These are phyloP conservation scores for Pammene aurita DNA, from an alignment of 2,888 invertebrate genomes.

Conservation along the genomic window DNA sequence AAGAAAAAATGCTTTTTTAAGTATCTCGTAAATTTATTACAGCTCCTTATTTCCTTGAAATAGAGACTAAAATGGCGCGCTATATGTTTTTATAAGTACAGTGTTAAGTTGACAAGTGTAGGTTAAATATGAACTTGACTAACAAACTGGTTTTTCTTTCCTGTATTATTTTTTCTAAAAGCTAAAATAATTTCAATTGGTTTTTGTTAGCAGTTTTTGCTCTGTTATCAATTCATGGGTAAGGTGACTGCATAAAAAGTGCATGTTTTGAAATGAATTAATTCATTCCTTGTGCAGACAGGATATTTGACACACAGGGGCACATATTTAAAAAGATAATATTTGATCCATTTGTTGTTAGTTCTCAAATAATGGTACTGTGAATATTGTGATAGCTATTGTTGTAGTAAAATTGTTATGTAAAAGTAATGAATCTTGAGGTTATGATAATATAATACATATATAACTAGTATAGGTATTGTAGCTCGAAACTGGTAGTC, in stretches of 20 bases:
- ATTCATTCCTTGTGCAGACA: no score
- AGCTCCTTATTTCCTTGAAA: background rate
- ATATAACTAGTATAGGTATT: no score
- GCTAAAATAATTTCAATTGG: background rate
- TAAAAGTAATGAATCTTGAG: no score
- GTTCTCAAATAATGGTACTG: no score
- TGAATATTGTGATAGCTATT: no score
- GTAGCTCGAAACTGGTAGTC: no score
- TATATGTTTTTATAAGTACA: conserved; percentile 10
- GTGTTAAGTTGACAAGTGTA: conserved; percentile 28
- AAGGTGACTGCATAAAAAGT: background rate
- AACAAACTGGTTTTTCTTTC: conserved; percentile 36
- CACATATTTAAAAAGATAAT: background rate
- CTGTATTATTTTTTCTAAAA: conserved; percentile 11
- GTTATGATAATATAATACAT: no score
- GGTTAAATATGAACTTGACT: conserved; percentile 31
- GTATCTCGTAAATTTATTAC: conserved; percentile 6
- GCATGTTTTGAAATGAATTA: background rate
- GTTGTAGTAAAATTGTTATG: no score
- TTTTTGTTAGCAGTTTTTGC: background rate
- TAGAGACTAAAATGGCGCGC: conserved; percentile 26
- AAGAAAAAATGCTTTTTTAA: conserved; percentile 44
- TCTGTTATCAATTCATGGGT: background rate
- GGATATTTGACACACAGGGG: background rate
- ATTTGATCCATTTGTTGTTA: no score